Evolutionary conservation across 2,113 vertebrate species (phyloP), one percentile per base, ranked within the genome.

Genomic region (Manacus vitellinus): DNA sequence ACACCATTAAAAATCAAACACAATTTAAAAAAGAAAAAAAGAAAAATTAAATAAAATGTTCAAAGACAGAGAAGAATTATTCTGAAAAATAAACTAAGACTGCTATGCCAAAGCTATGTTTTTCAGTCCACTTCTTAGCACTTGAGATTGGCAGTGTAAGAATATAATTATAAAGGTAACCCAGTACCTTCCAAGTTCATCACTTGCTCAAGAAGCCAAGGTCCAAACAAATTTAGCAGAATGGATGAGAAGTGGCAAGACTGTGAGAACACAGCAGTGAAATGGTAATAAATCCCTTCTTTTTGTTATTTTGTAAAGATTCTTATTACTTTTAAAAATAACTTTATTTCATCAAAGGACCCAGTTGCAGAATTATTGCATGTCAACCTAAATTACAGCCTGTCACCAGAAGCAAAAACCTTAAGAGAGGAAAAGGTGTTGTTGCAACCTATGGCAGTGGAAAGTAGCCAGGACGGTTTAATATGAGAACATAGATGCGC

Each of bases 311-410:
- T 71, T 85, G 33, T 61, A 87, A 85, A 68, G 61, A 72, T 58
- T 74, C 18, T 51, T 75, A 41, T 13, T 33, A 71, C 41, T 84
- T 89, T 88, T 55, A 81, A 93, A 93, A 81, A 73, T 52, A 92
- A 41, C 9, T 80, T 88, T 54, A 44, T 89, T 88, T 67, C 55
- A 43, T 30, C 55, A 55, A 76, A 88, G 63, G 33, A 47, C 35
- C 66, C n/a, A 6, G 39, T 12, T 15, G 43, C 59, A 68, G 55
- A 83, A 88, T 92, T 88, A 71, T n/a, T 92, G 55, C 61, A 37
- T 63, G 71, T 35, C 72, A 93, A 39, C 59, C 43, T 37, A 90
- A 95, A 97, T 96, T 93, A 93, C 24, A 90, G 59, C 68, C 55
- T 94, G 79, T 55, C 92, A 71, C 73, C 43, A 82, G 30, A 55